Base-by-base conservation (phyloP, 2,113 vertebrate genomes). In the Lophura nycthemera region DNA sequence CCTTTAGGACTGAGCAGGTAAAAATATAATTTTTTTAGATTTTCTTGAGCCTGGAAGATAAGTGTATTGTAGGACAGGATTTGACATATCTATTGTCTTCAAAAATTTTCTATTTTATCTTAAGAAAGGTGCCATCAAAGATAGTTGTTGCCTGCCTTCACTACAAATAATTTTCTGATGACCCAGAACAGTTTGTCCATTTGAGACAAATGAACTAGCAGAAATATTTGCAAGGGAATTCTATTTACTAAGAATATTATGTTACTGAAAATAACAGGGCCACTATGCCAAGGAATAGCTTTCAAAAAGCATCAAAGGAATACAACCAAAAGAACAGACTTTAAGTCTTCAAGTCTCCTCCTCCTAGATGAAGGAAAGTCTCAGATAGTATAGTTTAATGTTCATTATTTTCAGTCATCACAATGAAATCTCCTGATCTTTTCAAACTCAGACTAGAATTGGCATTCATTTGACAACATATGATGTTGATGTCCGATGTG, bases 31-130 rank as follows among this genome's bases (percentile, higher is more conserved):
- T 25, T 75, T 79, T 54, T 24, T 61, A 52, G 22, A 10, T 52
- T 69, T 88, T 79, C 29, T 22, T 71, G 21, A 92, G 14, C 42
- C 81, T 90, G 89, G 65, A 81, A 81, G 56, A 36, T 32, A 72
- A 45, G 7, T 40, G 25, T 40, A 52, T 21, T 30, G 27, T 22
- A 78, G 32, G 17, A 65, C 22, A 92, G 43, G 43, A 75, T 92
- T 66, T 78, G 24, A 50, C 21, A 69, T 52, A 66, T 56, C 54
- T 84, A 69, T 81, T 74, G 40, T 71, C 36, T 71, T 78, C 47
- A n/a, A 78, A 86, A 86, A 2, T 40, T 88, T 88, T 81, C 17
- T 66, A 11, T 59, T 57, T 59, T 59, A 64, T 63, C 25, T 75
- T 79, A 52, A 78, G 32, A 84, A 66, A 71, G 4, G 24, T 82